Evolutionary conservation across 2,113 vertebrate species (phyloP).

Genomic region (Tetrax tetrax): DNA sequence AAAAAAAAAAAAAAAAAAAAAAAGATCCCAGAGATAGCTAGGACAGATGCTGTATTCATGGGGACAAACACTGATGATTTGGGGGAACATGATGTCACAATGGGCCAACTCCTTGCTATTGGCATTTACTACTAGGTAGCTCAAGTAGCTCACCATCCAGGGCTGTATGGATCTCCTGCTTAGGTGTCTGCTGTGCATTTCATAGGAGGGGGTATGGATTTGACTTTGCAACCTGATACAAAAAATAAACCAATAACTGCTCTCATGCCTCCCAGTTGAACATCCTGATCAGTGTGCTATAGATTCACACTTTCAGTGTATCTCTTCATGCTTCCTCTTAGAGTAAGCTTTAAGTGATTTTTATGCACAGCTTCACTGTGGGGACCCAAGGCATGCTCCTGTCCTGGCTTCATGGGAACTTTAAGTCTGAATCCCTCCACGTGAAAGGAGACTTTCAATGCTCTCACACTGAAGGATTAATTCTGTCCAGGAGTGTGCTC

Average conservation of each 20-base stretch:
- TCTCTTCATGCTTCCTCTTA: background rate
- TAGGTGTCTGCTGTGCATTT: background rate
- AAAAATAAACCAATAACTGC: background rate
- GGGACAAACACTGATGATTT: background rate
- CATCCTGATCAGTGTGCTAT: no score
- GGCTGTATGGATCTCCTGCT: background rate
- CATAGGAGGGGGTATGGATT: background rate
- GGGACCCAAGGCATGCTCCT: background rate
- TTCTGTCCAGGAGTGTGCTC: background rate
- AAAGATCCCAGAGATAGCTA: background rate
- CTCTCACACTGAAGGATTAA: background rate
- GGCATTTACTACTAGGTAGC: background rate
- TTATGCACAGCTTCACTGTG: background rate
- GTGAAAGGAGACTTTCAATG: background rate
- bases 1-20: fast-evolving
- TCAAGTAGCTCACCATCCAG: background rate
- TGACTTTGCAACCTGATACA: background rate
- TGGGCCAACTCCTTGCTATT: background rate
- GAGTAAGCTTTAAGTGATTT: background rate
- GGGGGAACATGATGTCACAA: background rate
- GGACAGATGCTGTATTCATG: background rate
- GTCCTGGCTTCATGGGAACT: background rate
- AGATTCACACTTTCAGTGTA: background rate
- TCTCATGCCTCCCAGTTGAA: background rate
- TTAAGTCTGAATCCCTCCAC: background rate